Conservation (phyloP, 2,797 vertebrate genomes). For the Gila robusta region DNA sequence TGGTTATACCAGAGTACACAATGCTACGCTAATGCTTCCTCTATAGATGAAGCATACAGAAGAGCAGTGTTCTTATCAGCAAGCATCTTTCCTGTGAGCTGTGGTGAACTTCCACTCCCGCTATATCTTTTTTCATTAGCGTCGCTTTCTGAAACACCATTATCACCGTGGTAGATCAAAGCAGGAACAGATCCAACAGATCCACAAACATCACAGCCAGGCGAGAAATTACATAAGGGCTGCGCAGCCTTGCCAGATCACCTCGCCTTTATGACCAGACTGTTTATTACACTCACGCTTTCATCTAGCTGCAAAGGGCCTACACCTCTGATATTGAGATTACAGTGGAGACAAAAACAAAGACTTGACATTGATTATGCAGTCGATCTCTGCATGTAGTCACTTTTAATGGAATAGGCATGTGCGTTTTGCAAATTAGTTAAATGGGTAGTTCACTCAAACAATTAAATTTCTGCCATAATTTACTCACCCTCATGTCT, state of each 20-base stretch:
- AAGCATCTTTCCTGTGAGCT: slow-evolving; percentile 53
- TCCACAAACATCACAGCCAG: slow-evolving; percentile 56
- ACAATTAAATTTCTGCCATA: neutral
- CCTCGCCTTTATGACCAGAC: slow-evolving; percentile 33
- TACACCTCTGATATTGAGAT: slow-evolving; percentile 27
- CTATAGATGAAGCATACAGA: slow-evolving; percentile 42
- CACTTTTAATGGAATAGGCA: neutral
- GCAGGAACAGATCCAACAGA: slow-evolving; percentile 62
- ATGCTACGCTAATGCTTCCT: slow-evolving; percentile 52
- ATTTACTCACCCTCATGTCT: neutral
- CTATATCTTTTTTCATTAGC: slow-evolving; percentile 67
- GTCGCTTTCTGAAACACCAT: slow-evolving; percentile 60
- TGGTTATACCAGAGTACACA: neutral
- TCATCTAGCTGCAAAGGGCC: slow-evolving; percentile 18
- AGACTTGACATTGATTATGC: neutral
- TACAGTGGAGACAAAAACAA: slow-evolving; percentile 21
- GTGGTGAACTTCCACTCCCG: slow-evolving; percentile 64
- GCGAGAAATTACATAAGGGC: slow-evolving; percentile 60
- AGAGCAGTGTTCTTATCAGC: slow-evolving; percentile 51
- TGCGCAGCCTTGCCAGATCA: slow-evolving; percentile 28
- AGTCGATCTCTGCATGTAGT: slow-evolving; percentile 6
- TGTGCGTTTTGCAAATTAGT: neutral
- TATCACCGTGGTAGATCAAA: slow-evolving; percentile 66
- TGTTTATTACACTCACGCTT: slow-evolving; percentile 31
- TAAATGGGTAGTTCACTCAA: neutral